A percentile compares a stretch with the other conserved stretches of the same genome.
Evolutionary conservation across 2,113 vertebrate species (phyloP).

Genomic region (Lathamus discolor): DNA sequence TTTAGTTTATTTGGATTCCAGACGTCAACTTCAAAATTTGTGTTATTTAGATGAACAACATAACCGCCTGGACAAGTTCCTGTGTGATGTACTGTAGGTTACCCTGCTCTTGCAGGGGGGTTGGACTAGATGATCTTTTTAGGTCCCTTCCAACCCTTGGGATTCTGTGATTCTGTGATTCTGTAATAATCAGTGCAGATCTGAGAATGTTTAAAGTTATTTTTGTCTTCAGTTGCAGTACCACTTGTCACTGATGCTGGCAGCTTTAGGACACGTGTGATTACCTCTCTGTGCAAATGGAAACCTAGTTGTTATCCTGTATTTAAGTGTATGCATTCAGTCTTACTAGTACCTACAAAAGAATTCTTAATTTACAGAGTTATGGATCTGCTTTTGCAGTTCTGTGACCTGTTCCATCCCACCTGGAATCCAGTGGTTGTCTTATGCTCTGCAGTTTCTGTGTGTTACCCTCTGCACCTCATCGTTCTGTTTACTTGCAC

Average conservation of each 20-base stretch:
- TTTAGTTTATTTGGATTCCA: not conserved
- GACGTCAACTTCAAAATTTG: not conserved
- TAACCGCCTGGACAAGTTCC: no score
- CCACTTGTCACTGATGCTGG: not conserved
- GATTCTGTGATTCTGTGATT: no score
- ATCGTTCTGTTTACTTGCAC: not conserved
- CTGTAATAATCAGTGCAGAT: conserved; percentile 18
- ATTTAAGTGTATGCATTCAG: not conserved
- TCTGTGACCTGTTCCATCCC: not conserved
- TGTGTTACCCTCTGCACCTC: not conserved
- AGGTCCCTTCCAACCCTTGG: no score
- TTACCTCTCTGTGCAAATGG: not conserved
- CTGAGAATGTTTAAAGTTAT: conserved; percentile 41
- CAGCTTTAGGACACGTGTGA: not conserved
- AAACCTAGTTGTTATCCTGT: not conserved
- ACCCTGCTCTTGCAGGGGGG: no score
- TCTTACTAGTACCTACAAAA: not conserved
- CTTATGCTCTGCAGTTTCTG: not conserved
- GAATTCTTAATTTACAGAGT: not conserved
- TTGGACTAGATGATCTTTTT: no score
- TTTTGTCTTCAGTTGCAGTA: conserved; percentile 34
- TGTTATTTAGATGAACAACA: not conserved
- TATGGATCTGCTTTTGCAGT: not conserved
- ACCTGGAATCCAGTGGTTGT: not conserved
- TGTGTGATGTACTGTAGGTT: no score